These are phyloP conservation scores for Phenacoccus solenopsis DNA, from an alignment of 1,140 invertebrate species.

Conservation along the genomic window DNA sequence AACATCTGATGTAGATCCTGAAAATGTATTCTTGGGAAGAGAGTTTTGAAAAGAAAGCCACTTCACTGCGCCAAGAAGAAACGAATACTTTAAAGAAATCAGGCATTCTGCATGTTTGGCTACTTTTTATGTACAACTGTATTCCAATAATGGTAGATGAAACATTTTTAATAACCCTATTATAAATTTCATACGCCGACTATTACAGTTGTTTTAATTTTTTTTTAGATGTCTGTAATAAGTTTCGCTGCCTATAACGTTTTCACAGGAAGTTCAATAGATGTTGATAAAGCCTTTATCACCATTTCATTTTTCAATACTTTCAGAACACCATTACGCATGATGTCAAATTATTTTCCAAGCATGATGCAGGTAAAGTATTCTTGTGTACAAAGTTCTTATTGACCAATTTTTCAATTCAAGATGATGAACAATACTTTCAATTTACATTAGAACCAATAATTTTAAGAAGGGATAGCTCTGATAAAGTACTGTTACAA, in stretches of 20 bases:
- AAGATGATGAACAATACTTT: background rate
- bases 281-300: constrained; percentile 87
- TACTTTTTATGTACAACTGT: constrained; percentile 88
- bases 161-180: background rate
- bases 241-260: background rate
- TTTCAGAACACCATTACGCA: constrained; percentile 70
- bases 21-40: constrained; percentile 86
- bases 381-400: background rate
- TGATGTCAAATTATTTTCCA: constrained; percentile 30
- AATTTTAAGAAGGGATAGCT: too few species aligned
- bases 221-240: background rate
- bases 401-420: background rate
- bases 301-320: constrained; percentile 96
- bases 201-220: constrained; percentile 21
- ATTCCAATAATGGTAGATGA: constrained; percentile 82
- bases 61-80: constrained; percentile 71
- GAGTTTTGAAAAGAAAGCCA: constrained; percentile 71
- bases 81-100: constrained; percentile 67
- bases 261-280: constrained; percentile 46
- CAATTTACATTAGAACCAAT: background rate
- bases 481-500: too few species aligned
- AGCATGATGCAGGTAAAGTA: constrained; percentile 72
- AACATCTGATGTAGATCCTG: constrained; percentile 47
- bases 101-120: constrained; percentile 75
- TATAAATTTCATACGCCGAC: background rate